A percentile compares a stretch with the other conserved stretches of the same genome.
Conservation (phyloP, 2,888 invertebrate genomes). For the Melanchra persicariae region DNA sequence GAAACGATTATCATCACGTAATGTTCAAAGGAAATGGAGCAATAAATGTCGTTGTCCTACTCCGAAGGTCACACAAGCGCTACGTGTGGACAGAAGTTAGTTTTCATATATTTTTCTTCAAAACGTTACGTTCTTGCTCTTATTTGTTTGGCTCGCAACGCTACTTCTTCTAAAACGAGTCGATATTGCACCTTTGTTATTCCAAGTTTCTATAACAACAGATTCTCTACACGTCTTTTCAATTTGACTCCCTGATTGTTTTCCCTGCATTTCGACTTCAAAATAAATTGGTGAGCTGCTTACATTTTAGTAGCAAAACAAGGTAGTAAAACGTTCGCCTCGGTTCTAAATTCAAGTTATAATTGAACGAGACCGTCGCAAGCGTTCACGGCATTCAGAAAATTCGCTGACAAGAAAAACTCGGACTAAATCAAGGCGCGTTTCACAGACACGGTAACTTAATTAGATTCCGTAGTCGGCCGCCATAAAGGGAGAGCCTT, state of each 20-base stretch:
- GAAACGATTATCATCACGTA: conserved; percentile 53
- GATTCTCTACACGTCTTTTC: conserved; percentile 65
- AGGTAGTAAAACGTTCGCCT: conserved; percentile 37
- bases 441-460: conserved; percentile 66
- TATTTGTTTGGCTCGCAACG: conserved; percentile 60
- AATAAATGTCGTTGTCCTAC: conserved; percentile 52
- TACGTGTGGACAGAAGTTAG: conserved; percentile 28
- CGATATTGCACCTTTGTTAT: conserved; percentile 68
- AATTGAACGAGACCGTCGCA: conserved; percentile 52
- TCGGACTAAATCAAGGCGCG: conserved; percentile 60
- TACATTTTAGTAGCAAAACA: conserved; percentile 55
- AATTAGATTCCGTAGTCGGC: conserved; percentile 65
- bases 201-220: conserved; percentile 63
- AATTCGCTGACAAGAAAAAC: conserved; percentile 65
- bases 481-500: conserved; percentile 61
- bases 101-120: conserved; percentile 49
- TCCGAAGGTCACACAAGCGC: conserved; percentile 53
- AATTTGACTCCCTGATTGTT: conserved; percentile 65
- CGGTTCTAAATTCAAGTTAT: conserved; percentile 60
- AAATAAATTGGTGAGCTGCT: conserved; percentile 59
- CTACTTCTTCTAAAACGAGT: conserved; percentile 55
- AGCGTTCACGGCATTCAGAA: conserved; percentile 55
- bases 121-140: conserved; percentile 50
- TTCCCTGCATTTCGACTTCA: conserved; percentile 49
- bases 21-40: conserved; percentile 58